These are phyloP conservation scores for Rotaria macrura DNA, from an alignment of 2,888 invertebrate species.

Conservation along the genomic window DNA sequence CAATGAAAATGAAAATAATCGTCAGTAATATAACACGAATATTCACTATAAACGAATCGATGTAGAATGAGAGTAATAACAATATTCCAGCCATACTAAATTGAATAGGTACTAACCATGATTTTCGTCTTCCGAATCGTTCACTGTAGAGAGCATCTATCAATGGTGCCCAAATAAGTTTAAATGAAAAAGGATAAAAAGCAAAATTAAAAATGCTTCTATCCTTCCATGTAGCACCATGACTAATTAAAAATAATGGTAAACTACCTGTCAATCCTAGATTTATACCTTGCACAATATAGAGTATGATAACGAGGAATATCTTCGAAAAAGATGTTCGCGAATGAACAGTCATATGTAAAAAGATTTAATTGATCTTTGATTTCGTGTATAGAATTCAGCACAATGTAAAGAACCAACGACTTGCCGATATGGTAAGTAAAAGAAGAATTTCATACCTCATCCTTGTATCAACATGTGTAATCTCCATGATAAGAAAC, in stretches of 20 bases:
- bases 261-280: constrained; percentile 83
- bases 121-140: constrained; percentile 79
- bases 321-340: not conserved
- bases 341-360: too few relatives aligned
- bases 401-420: too few relatives aligned
- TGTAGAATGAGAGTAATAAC: constrained; percentile 65
- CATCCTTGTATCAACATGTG: too few relatives aligned
- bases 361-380: too few relatives aligned
- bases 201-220: constrained; percentile 74
- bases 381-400: too few relatives aligned
- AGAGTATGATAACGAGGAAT: constrained; percentile 61
- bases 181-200: constrained; percentile 75
- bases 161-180: constrained; percentile 95
- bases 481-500: too few relatives aligned
- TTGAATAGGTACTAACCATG: constrained; percentile 78
- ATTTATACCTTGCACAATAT: constrained; percentile 76
- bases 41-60: constrained; percentile 35
- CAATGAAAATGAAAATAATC: constrained; percentile 74
- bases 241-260: constrained; percentile 84
- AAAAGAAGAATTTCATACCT: too few relatives aligned
- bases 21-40: constrained; percentile 51
- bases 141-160: constrained; percentile 79
- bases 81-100: constrained; percentile 70
- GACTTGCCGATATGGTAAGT: too few relatives aligned
- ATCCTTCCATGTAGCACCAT: constrained; percentile 81